These are phyloP conservation scores for Halcyon badia DNA, from an alignment of 2,797 vertebrate species.

Conservation along the genomic window DNA sequence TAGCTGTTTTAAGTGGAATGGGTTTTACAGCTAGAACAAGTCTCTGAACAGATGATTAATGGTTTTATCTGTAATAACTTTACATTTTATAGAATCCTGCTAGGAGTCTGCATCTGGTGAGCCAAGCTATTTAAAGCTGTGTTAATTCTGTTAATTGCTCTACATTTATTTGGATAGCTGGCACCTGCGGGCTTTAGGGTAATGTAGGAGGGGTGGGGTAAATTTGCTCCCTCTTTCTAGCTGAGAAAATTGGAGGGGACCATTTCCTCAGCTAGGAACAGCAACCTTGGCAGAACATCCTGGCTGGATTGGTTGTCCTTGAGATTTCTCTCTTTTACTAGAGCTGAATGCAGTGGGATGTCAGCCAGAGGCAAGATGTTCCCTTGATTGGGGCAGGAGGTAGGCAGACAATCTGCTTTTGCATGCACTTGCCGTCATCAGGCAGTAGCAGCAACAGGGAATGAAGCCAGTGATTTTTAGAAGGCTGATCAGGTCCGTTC, in stretches of 20 bases:
- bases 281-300: conserved; percentile 66
- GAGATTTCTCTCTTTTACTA: conserved; percentile 44
- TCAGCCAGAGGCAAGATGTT: conserved; percentile 40
- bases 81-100: conserved; percentile 83
- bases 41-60: conserved; percentile 86
- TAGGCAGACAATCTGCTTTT: conserved; percentile 16
- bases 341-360: conserved; percentile 52
- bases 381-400: background rate
- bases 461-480: conserved; percentile 18
- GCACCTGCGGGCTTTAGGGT: conserved; percentile 82
- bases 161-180: conserved; percentile 82
- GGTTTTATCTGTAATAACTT: conserved; percentile 84
- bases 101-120: conserved; percentile 83
- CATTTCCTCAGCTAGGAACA: conserved; percentile 64
- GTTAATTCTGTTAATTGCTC: conserved; percentile 88
- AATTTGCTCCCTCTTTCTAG: conserved; percentile 42
- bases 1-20: conserved; percentile 80
- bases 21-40: conserved; percentile 78
- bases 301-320: conserved; percentile 58
- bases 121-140: conserved; percentile 84
- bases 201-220: conserved; percentile 50
- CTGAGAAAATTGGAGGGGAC: conserved; percentile 51
- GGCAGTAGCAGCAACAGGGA: background rate
- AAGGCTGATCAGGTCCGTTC: background rate
- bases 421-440: background rate